Evolutionary conservation across 1,140 invertebrate genomes (phyloP).

Genomic region (Prorops nasuta): DNA sequence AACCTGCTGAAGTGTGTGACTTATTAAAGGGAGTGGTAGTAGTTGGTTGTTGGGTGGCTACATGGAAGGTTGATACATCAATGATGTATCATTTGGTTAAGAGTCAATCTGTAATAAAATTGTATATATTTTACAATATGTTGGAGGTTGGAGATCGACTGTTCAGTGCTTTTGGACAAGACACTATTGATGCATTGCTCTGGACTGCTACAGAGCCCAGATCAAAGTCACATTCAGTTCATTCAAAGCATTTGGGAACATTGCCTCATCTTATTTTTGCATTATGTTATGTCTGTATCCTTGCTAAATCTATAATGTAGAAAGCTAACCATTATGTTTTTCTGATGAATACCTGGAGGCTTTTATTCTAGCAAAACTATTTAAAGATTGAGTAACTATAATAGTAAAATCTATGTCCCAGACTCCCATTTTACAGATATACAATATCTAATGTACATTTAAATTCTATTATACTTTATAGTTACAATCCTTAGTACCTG

Average conservation of each 20-base stretch:
- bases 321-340: not conserved
- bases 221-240: slow-evolving; percentile 59
- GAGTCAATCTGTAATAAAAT: slow-evolving; percentile 97
- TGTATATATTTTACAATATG: slow-evolving; percentile 99
- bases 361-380: no score
- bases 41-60: slow-evolving; percentile 77
- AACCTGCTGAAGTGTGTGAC: slow-evolving; percentile 95
- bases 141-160: slow-evolving; percentile 95
- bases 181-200: slow-evolving; percentile 94
- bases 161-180: slow-evolving; percentile 97
- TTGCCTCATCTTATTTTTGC: slow-evolving; percentile 88
- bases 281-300: slow-evolving; percentile 92
- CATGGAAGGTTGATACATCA: slow-evolving; percentile 93
- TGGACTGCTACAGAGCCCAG: slow-evolving; percentile 96
- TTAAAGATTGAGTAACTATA: no score
- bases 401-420: not conserved
- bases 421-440: not conserved
- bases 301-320: slow-evolving; percentile 54
- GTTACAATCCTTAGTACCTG: not conserved
- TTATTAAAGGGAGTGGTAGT: slow-evolving; percentile 90
- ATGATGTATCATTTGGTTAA: slow-evolving; percentile 99
- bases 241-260: slow-evolving; percentile 81
- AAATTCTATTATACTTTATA: not conserved
- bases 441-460: not conserved
- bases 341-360: no score